phyloP scores from a whole-genome alignment of 2,797 vertebrate species.

The Nasua narica region DNA sequence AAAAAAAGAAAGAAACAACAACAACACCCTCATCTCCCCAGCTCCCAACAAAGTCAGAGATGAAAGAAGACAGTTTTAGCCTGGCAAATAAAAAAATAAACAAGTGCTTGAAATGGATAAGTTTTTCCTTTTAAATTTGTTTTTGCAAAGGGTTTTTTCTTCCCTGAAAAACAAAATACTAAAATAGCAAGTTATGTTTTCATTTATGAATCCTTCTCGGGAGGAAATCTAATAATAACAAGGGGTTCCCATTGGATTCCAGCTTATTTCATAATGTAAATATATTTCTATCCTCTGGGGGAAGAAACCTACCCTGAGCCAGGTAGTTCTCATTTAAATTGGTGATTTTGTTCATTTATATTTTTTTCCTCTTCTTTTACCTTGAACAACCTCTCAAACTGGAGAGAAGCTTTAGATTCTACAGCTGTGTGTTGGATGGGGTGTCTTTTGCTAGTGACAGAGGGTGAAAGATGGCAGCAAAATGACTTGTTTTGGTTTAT shows the following conservation, averaged over 20 bases:
- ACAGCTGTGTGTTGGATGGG: not conserved
- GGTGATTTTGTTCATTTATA: constrained; percentile 25
- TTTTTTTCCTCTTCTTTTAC: constrained; percentile 47
- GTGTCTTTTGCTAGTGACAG: not conserved
- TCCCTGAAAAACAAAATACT: constrained; percentile 73
- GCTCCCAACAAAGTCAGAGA: constrained; percentile 22
- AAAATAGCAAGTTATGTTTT: constrained; percentile 73
- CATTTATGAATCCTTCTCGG: constrained; percentile 73
- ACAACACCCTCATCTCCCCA: not conserved
- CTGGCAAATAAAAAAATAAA: constrained; percentile 63
- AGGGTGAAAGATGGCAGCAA: not conserved
- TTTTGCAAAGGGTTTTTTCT: constrained; percentile 69
- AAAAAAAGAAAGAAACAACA: not conserved
- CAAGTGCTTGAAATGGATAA: constrained; percentile 58
- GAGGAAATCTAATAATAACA: constrained; percentile 73
- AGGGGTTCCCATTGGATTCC: constrained; percentile 63
- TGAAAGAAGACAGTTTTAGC: constrained; percentile 63
- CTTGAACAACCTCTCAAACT: constrained; percentile 50
- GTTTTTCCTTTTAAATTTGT: constrained; percentile 51
- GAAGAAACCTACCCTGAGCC: not conserved
- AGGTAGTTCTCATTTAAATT: constrained; percentile 62
- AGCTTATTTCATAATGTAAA: constrained; percentile 67
- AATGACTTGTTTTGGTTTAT: not conserved
- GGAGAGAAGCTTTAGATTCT: not conserved
- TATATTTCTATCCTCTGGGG: constrained; percentile 54